Conservation (phyloP, 2,888 invertebrate genomes). For the Mimachlamys varia region DNA sequence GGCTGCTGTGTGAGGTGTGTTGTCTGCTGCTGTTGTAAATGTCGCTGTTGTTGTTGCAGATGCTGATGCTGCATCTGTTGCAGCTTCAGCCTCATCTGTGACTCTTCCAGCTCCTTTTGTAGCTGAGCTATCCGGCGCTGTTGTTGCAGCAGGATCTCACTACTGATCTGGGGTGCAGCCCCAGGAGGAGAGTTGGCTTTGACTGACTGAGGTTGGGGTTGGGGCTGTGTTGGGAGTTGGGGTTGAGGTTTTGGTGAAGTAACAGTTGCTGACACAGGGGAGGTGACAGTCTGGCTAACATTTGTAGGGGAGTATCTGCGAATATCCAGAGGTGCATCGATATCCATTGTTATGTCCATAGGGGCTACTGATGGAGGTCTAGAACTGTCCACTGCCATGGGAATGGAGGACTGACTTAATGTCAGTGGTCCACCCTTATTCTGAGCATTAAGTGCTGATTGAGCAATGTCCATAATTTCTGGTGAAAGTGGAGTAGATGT, state of each 20-base stretch:
- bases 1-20: conserved; percentile 61
- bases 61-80: conserved; percentile 65
- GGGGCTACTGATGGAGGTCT: conserved; percentile 77
- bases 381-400: conserved; percentile 74
- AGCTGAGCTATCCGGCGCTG: conserved; percentile 94
- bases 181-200: conserved; percentile 39
- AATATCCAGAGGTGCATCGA: conserved; percentile 64
- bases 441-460: conserved; percentile 54
- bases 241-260: conserved; percentile 56
- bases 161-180: conserved; percentile 55
- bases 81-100: conserved; percentile 71
- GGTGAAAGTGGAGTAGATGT: conserved; percentile 72
- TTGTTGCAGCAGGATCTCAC: conserved; percentile 83
- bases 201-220: conserved; percentile 44
- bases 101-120: conserved; percentile 85
- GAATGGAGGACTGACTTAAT: conserved; percentile 53
- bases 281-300: conserved; percentile 45
- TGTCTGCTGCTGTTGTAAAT: conserved; percentile 67
- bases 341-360: conserved; percentile 75
- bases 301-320: conserved; percentile 38
- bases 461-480: conserved; percentile 73
- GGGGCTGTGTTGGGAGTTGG: conserved; percentile 59
- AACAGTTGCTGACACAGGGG: conserved; percentile 44
- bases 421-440: conserved; percentile 44
- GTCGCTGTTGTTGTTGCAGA: conserved; percentile 69